Percentiles rank a stretch among this genome's conserved stretches.
These are phyloP conservation scores for Rhagium mordax DNA, from an alignment of 2,888 invertebrate genomes.

Conservation along the genomic window DNA sequence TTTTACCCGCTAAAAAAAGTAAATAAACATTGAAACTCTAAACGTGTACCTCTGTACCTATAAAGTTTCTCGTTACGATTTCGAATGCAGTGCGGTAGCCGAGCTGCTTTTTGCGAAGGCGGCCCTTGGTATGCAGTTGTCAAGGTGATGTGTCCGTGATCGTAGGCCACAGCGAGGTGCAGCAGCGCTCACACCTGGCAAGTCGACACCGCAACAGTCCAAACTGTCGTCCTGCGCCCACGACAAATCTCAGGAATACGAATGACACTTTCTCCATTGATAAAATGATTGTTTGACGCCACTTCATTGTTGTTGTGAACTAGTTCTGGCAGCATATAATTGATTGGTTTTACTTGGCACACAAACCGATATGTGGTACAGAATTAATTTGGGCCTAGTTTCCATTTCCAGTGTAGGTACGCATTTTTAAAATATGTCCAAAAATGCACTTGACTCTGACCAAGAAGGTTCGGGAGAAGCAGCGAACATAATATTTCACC, in stretches of 20 bases:
- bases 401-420: too few relatives aligned
- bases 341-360: neutral
- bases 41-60: too few relatives aligned
- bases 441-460: too few relatives aligned
- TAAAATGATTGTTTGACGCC: neutral
- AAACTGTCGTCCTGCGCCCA: neutral
- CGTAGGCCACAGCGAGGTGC: conserved; percentile 4
- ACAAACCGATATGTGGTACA: too few relatives aligned
- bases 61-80: neutral
- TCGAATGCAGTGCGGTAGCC: neutral
- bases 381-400: too few relatives aligned
- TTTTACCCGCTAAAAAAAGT: neutral
- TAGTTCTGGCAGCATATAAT: neutral
- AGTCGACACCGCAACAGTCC: neutral
- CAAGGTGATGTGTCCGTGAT: conserved; percentile 14
- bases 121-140: conserved; percentile 27
- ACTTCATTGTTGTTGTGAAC: neutral
- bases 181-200: conserved; percentile 14
- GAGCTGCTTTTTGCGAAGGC: neutral
- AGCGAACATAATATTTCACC: too few relatives aligned
- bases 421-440: too few relatives aligned
- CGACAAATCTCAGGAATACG: neutral
- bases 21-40: neutral
- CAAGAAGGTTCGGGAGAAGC: too few relatives aligned
- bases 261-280: neutral